Conservation (phyloP, 2,888 invertebrate species). For the Campaea margaritaria region DNA sequence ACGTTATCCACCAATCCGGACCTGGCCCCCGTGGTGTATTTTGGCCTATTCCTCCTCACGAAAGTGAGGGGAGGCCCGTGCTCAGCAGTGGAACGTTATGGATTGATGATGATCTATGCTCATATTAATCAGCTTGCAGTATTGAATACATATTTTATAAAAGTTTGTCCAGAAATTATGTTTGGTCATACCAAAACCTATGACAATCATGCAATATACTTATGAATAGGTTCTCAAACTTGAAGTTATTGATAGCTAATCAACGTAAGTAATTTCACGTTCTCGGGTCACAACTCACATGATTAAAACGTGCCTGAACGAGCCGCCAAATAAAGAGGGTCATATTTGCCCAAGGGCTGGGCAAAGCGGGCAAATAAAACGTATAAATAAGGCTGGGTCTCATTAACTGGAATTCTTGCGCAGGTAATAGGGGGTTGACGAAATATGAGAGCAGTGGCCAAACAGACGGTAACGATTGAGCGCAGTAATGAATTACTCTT, state of each 20-base stretch:
- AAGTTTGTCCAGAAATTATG: no score
- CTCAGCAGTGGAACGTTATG: no score
- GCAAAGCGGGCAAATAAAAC: slow-evolving; percentile 46
- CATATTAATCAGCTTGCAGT: no score
- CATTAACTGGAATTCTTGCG: slow-evolving; percentile 44
- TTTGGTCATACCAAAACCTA: no score
- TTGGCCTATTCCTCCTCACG: no score
- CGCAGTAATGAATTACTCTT: slow-evolving; percentile 25
- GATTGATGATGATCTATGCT: no score
- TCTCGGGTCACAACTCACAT: slow-evolving; percentile 38
- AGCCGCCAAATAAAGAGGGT: slow-evolving; percentile 51
- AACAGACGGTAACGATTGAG: slow-evolving; percentile 29
- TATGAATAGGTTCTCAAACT: no score
- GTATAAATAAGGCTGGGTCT: slow-evolving; percentile 43
- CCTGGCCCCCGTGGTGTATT: no score
- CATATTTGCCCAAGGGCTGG: slow-evolving; percentile 49
- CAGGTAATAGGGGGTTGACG: slow-evolving; percentile 41
- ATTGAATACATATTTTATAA: no score
- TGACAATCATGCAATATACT: no score
- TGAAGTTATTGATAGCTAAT: not conserved
- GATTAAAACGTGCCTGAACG: slow-evolving; percentile 48
- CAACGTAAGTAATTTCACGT: not conserved
- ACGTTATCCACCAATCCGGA: no score
- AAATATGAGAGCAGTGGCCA: slow-evolving; percentile 44
- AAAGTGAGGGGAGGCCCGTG: no score